phyloP scores from a whole-genome alignment of 1,140 invertebrate species.

The Drosophila varians region DNA sequence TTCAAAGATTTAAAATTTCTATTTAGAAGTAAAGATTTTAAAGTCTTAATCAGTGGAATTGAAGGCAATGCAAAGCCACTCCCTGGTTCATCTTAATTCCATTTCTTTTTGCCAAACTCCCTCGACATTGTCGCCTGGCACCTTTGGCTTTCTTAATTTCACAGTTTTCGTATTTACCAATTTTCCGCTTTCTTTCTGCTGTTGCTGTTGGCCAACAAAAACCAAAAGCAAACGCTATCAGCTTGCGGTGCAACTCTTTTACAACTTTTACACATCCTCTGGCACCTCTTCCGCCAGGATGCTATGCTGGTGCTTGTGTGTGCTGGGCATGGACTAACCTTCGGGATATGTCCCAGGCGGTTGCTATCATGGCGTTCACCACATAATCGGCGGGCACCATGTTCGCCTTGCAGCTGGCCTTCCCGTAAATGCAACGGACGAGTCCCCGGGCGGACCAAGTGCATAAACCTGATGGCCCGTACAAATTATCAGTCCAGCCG shows the following conservation, averaged over 20 bases:
- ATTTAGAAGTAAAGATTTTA: neutral
- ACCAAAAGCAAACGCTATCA: constrained; percentile 38
- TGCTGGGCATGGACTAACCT: constrained; percentile 62
- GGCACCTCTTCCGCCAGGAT: constrained; percentile 21
- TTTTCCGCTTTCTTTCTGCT: constrained; percentile 7
- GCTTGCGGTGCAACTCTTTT: constrained; percentile 45
- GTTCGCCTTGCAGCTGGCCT: constrained; percentile 86
- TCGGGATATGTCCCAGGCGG: constrained; percentile 88
- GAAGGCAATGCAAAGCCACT: neutral
- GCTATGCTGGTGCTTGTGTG: neutral
- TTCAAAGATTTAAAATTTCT: neutral
- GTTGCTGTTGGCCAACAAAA: constrained; percentile 10
- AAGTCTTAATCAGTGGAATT: neutral
- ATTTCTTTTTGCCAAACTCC: neutral
- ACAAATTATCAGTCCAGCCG: constrained; percentile 93
- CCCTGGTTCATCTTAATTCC: neutral
- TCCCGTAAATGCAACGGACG: constrained; percentile 87
- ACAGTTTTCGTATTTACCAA: constrained; percentile 20
- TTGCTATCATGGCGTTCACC: constrained; percentile 90
- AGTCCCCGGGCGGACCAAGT: constrained; percentile 87
- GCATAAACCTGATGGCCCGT: constrained; percentile 88
- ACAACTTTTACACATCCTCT: constrained; percentile 48
- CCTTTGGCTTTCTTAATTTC: constrained; percentile 37
- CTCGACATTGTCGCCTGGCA: neutral
- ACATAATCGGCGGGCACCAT: constrained; percentile 92